A percentile compares a stretch with the other conserved stretches of the same genome.
Conservation (phyloP, 2,797 vertebrate species). For the Uromys caudimaculatus region DNA sequence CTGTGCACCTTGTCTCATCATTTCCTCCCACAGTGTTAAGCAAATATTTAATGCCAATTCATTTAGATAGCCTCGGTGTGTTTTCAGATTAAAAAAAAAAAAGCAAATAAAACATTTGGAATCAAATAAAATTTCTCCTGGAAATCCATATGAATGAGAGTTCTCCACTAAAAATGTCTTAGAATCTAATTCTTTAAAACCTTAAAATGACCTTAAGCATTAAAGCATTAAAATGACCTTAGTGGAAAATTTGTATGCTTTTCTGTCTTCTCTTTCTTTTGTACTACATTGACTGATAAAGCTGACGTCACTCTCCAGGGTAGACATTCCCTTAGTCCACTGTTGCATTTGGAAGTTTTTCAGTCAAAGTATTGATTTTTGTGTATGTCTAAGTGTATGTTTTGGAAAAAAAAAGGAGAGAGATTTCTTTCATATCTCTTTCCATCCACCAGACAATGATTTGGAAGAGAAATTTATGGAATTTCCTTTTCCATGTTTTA, state of each 20-base stretch:
- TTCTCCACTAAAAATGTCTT: conserved; percentile 18
- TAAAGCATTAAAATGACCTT: conserved; percentile 57
- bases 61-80: not conserved
- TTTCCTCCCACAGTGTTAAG: conserved; percentile 20
- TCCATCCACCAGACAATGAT: conserved; percentile 24
- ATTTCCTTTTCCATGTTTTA: conserved; percentile 57
- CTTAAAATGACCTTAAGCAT: conserved; percentile 60
- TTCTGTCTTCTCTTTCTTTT: conserved; percentile 55
- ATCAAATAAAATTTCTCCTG: conserved; percentile 41
- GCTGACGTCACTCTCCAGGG: conserved; percentile 36
- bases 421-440: conserved; percentile 37
- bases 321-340: conserved; percentile 34
- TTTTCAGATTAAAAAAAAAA: not conserved
- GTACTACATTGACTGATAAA: not conserved
- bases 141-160: not conserved
- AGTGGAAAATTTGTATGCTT: conserved; percentile 13
- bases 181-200: conserved; percentile 51
- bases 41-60: conserved; percentile 58
- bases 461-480: conserved; percentile 40
- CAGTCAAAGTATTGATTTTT: conserved; percentile 18
- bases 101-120: conserved; percentile 17
- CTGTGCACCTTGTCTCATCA: not conserved
- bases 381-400: not conserved
- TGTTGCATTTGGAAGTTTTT: not conserved
- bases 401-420: not conserved